Conservation (phyloP, 2,888 invertebrate genomes). For the Drosophila subquinaria region DNA sequence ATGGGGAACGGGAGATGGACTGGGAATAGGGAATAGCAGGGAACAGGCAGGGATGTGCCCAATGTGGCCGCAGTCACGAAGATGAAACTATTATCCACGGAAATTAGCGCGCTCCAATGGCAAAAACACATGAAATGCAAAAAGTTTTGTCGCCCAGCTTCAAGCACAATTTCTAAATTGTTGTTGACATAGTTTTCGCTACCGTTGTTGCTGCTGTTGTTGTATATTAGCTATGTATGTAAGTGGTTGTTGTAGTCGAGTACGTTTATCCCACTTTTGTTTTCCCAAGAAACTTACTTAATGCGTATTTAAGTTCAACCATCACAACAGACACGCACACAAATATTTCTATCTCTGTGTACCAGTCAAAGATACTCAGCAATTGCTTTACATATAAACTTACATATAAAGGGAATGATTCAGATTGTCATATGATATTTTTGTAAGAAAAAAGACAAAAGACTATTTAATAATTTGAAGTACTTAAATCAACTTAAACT, state of each 20-base stretch:
- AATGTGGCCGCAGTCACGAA: constrained; percentile 47
- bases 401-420: not conserved
- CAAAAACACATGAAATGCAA: constrained; percentile 69
- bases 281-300: constrained; percentile 35
- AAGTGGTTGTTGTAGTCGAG: constrained; percentile 13
- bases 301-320: constrained; percentile 48
- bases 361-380: not conserved
- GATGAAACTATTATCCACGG: constrained; percentile 76
- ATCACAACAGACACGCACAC: constrained; percentile 24
- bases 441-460: too few species aligned
- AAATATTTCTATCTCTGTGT: not conserved
- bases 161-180: constrained; percentile 72
- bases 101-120: constrained; percentile 73
- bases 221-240: constrained; percentile 8
- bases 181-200: constrained; percentile 54
- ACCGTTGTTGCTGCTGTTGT: constrained; percentile 12
- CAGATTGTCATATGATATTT: too few species aligned
- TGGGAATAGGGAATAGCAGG: not conserved
- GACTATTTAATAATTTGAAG: too few species aligned
- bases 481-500: too few species aligned
- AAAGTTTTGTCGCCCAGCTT: constrained; percentile 62
- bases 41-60: constrained; percentile 19
- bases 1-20: not conserved
- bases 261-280: constrained; percentile 24
- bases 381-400: not conserved